Conservation (phyloP, 2,113 vertebrate species). For the Pelodiscus sinensis region DNA sequence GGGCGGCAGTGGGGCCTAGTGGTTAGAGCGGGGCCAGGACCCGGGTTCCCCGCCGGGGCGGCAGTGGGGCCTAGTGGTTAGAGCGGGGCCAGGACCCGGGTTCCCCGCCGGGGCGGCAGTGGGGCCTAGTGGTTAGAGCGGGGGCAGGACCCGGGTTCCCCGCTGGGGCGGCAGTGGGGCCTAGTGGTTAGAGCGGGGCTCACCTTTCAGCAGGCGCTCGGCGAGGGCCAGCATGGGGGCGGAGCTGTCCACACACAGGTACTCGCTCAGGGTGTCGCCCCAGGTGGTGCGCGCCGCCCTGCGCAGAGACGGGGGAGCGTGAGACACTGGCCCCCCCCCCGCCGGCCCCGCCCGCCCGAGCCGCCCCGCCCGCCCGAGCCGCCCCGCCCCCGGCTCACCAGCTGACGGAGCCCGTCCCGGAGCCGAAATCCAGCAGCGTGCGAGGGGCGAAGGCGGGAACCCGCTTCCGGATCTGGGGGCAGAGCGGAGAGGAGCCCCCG, state of each 20-base stretch:
- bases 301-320: neutral
- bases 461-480: constrained; percentile 82
- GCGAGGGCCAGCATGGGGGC: constrained; percentile 85
- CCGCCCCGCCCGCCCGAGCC: too few relatives aligned
- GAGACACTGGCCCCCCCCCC: neutral
- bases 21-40: neutral
- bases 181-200: neutral
- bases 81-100: neutral
- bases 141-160: neutral
- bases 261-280: constrained; percentile 84
- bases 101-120: neutral
- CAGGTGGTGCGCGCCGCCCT: constrained; percentile 87
- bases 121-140: neutral
- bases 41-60: neutral
- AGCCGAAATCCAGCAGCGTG: constrained; percentile 90
- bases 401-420: constrained; percentile 84
- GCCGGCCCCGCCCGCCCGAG: too few relatives aligned
- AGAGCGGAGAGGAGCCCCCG: neutral
- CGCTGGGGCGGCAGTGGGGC: neutral
- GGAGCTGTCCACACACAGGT: constrained; percentile 88
- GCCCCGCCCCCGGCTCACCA: constrained; percentile 78
- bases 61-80: neutral
- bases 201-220: constrained; percentile 82
- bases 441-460: constrained; percentile 82
- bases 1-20: neutral